Evolutionary conservation across 2,113 vertebrate genomes (phyloP).

Genomic region (Eretmochelys imbricata): DNA sequence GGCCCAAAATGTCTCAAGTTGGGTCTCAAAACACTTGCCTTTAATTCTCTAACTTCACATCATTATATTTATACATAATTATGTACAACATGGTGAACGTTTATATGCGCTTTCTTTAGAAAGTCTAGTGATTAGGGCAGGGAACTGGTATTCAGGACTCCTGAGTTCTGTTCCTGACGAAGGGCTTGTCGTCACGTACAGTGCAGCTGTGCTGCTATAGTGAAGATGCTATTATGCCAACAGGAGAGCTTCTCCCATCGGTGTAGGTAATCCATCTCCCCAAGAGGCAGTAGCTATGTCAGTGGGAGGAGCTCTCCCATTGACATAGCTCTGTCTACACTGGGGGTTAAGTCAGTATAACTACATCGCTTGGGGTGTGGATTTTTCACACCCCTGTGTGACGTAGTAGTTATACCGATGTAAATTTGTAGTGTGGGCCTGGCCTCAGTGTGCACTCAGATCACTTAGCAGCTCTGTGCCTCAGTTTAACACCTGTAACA

Average conservation of each 20-base stretch:
- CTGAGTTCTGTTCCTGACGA: background rate
- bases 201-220: background rate
- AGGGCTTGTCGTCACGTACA: background rate
- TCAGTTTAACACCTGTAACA: background rate
- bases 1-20: conserved; percentile 5
- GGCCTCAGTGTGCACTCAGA: background rate
- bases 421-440: background rate
- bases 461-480: background rate
- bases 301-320: background rate
- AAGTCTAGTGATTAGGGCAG: background rate
- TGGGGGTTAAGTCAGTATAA: background rate
- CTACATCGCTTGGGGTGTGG: background rate
- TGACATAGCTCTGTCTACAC: background rate
- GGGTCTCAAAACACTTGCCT: background rate
- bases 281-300: background rate
- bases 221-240: background rate
- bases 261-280: background rate
- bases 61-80: background rate
- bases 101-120: background rate
- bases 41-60: background rate
- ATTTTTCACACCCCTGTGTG: background rate
- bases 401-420: background rate
- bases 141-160: background rate
- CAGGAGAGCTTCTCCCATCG: background rate
- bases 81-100: background rate